Base-by-base conservation (phyloP, 2,888 invertebrate species). In the Plebejus melissa region DNA sequence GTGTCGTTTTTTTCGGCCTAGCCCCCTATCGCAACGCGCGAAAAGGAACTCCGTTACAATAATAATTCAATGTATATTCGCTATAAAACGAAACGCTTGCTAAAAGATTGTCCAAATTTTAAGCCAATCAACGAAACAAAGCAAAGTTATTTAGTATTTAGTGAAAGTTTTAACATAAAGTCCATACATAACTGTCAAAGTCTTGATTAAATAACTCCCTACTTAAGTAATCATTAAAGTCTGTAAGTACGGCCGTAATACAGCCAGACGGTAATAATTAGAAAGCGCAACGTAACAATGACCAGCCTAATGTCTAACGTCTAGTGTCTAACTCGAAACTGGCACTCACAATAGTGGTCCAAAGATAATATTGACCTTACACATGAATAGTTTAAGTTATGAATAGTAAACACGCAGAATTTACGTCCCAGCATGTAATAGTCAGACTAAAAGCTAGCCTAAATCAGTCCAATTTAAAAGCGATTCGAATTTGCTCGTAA, bases 401-500 rank as follows among this genome's bases (percentile, higher is more conserved):
- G 50, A 72, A 72, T 72, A 72, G 72, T 72, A 32, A 71, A 71
- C 28, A 54, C 36, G 65, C 65, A 36, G 32, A 36, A 65, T 65
- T 65, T 65, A 65, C 65, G 65, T 36, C 65, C 65, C 5, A 32
- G 32, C 16, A 50, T 32, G 54, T 72, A 72, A 72, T 72, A 32
- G 72, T 6, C 32, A 32, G 28, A 11, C 72, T 72, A 72, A 72
- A 72, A 72, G 72, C 50, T n/a, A 13, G 54, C 54, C 32, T 72
- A 72, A 72, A 54, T 72, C 50, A 54, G 72, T n/a, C 72, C 16
- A 72, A 72, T 50, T 54, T 72, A 72, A 50, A 50, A 50, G 72
- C 72, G 28, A 72, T 72, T 50, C 36, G 50, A 46, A 71, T 28
- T 71, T 50, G 54, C 54, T 72, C 72, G 72, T 72, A 72, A 72